phyloP scores from a whole-genome alignment of 2,113 vertebrate species.

The Illadopsis cleaveri region DNA sequence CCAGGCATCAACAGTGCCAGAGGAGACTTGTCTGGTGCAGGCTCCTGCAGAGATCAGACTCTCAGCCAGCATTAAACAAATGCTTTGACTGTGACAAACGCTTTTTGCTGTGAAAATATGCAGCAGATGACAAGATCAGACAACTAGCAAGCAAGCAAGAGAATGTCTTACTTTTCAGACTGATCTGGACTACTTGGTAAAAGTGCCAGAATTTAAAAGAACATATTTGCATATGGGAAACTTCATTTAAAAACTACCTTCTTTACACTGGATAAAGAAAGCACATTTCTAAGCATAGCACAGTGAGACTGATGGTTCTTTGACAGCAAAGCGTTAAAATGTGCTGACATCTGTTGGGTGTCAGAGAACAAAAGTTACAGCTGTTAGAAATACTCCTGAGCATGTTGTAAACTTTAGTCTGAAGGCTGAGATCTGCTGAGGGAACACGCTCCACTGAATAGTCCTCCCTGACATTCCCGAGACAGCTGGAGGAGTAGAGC shows the following conservation, averaged over 20 bases:
- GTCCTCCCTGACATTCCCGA: neutral
- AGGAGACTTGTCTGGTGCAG: neutral
- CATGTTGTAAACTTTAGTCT: neutral
- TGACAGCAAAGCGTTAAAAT: neutral
- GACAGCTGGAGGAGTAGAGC: neutral
- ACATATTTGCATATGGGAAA: neutral
- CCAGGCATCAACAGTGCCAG: neutral
- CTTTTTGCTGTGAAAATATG: neutral
- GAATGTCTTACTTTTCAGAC: neutral
- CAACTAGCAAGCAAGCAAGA: neutral
- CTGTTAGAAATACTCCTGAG: neutral
- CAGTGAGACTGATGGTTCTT: neutral
- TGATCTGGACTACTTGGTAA: neutral
- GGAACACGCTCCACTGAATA: neutral
- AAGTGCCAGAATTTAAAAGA: neutral
- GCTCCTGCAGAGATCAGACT: neutral
- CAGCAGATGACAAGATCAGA: neutral
- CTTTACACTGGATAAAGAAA: neutral
- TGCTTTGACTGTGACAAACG: neutral
- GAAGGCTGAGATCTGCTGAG: neutral
- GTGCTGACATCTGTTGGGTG: neutral
- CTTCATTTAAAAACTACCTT: neutral
- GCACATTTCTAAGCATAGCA: neutral
- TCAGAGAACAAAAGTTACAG: neutral
- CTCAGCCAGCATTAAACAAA: neutral